These are phyloP conservation scores for Rhodophaea formosa DNA, from an alignment of 2,888 invertebrate genomes.

Conservation along the genomic window DNA sequence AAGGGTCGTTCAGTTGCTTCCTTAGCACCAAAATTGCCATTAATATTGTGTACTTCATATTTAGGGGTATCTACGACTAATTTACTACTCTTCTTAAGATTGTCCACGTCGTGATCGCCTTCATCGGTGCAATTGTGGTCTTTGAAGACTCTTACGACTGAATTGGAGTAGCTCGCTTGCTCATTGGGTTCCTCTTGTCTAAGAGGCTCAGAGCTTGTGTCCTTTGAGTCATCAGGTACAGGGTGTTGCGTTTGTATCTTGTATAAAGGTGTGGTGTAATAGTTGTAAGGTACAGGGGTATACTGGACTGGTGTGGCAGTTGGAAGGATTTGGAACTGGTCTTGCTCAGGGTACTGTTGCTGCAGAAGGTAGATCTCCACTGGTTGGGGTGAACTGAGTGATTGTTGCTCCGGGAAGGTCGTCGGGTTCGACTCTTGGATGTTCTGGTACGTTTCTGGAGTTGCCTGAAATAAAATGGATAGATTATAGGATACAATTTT, in stretches of 20 bases:
- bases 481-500: too few species aligned
- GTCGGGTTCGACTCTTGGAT: constrained; percentile 26
- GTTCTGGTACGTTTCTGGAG: constrained; percentile 18
- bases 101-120: constrained; percentile 31
- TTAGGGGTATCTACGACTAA: constrained; percentile 44
- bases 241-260: constrained; percentile 43
- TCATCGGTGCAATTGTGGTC: constrained; percentile 60
- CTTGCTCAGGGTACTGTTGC: constrained; percentile 46
- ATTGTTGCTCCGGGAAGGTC: constrained; percentile 23
- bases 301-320: constrained; percentile 28
- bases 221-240: constrained; percentile 25
- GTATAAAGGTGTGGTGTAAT: constrained; percentile 38
- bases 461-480: constrained; percentile 24
- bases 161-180: constrained; percentile 36
- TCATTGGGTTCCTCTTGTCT: constrained; percentile 45
- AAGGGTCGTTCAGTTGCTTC: constrained; percentile 41
- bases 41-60: constrained; percentile 46
- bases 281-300: constrained; percentile 31
- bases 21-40: constrained; percentile 59
- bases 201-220: constrained; percentile 43
- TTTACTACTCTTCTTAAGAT: constrained; percentile 39
- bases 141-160: constrained; percentile 66
- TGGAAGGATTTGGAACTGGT: constrained; percentile 36
- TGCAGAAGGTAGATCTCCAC: constrained; percentile 57
- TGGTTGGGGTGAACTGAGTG: constrained; percentile 30